Evolutionary conservation across 2,113 vertebrate genomes (phyloP).

Genomic region (Speoplatyrhinus poulsoni): DNA sequence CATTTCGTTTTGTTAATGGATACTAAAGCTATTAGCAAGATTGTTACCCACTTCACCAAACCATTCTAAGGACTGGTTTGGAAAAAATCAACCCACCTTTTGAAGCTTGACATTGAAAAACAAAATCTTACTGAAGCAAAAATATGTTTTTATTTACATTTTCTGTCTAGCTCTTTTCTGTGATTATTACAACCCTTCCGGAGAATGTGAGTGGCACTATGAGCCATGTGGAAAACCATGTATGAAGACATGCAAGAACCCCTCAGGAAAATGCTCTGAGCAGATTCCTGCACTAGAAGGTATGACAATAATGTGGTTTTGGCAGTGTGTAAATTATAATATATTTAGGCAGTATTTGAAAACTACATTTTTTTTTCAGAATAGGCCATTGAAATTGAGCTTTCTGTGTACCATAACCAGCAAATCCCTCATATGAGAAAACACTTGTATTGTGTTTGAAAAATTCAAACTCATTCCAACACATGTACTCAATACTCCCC

Average conservation of each 20-base stretch:
- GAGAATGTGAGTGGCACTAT: conserved; percentile 90
- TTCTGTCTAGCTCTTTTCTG: conserved; percentile 84
- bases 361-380: too few species aligned
- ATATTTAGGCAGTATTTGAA: too few species aligned
- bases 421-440: not conserved
- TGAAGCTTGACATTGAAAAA: too few species aligned
- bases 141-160: not conserved
- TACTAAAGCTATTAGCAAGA: not conserved
- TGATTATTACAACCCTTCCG: conserved; percentile 87
- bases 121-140: too few species aligned
- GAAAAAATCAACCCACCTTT: too few species aligned
- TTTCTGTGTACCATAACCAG: not conserved
- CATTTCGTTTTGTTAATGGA: not conserved
- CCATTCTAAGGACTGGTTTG: too few species aligned
- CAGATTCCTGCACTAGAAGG: conserved; percentile 84
- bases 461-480: too few species aligned
- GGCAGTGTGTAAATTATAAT: too few species aligned
- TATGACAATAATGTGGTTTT: conserved; percentile 42
- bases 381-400: not conserved
- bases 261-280: conserved; percentile 78
- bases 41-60: not conserved
- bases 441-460: not conserved
- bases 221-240: conserved; percentile 83
- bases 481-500: not conserved
- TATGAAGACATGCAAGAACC: conserved; percentile 87